phyloP scores from a whole-genome alignment of 2,797 vertebrate genomes.

The Sphenodon punctatus region DNA sequence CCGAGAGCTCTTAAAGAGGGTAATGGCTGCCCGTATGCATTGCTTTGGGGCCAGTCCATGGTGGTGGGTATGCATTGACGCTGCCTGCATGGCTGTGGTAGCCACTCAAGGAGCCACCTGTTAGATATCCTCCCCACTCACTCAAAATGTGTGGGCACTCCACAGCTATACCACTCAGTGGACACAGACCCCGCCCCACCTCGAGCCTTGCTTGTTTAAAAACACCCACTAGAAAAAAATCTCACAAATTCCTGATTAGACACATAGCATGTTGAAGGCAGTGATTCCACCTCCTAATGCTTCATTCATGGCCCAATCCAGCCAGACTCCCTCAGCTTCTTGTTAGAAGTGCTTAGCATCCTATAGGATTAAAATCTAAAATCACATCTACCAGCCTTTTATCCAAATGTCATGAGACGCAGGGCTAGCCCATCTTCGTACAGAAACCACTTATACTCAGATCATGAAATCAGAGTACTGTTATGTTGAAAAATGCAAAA shows the following conservation, averaged over 20 bases:
- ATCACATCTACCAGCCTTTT: not conserved
- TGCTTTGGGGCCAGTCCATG: too few species aligned
- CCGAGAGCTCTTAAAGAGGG: too few species aligned
- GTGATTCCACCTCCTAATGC: not conserved
- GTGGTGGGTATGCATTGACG: too few species aligned
- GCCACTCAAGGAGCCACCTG: too few species aligned
- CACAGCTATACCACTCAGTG: too few species aligned
- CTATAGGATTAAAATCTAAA: conserved; percentile 39
- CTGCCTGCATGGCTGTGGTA: too few species aligned
- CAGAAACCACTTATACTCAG: conserved; percentile 41
- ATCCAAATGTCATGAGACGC: not conserved
- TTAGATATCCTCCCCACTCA: too few species aligned
- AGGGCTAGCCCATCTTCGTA: not conserved
- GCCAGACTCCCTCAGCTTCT: conserved; percentile 34
- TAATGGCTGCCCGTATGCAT: too few species aligned
- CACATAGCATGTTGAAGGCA: conserved; percentile 5
- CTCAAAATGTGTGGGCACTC: too few species aligned
- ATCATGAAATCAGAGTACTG: conserved; percentile 18
- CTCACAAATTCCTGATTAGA: conserved; percentile 34
- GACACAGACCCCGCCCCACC: too few species aligned
- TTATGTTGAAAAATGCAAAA: conserved; percentile 40
- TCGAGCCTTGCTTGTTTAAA: too few species aligned
- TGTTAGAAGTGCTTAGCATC: conserved; percentile 37
- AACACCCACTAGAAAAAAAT: too few species aligned
- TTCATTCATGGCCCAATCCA: not conserved